Conservation (phyloP, 1,140 invertebrate species). For the Tetramorium alpestre region DNA sequence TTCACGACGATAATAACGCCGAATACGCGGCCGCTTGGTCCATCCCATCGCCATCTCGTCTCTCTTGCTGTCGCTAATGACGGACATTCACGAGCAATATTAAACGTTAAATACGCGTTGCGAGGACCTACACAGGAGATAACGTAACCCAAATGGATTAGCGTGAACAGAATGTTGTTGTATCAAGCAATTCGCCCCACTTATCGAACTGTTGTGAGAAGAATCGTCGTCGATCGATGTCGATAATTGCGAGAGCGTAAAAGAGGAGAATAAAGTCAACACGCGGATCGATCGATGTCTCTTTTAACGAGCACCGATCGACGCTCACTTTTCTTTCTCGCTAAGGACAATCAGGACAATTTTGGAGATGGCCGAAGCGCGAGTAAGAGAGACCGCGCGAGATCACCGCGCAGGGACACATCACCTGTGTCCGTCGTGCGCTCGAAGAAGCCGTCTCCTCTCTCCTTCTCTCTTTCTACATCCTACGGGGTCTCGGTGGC, state of each 20-base stretch:
- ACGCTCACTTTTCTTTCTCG: neutral
- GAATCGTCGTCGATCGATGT: neutral
- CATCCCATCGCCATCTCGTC: neutral
- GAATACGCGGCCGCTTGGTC: slow-evolving; percentile 6
- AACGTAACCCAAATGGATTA: neutral
- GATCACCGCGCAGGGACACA: neutral
- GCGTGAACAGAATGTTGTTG: neutral
- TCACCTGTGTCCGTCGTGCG: neutral
- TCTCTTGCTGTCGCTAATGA: slow-evolving; percentile 3
- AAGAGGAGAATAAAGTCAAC: neutral
- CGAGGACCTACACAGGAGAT: neutral
- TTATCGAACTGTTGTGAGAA: neutral
- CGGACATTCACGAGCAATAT: slow-evolving; percentile 1
- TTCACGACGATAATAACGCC: slow-evolving; percentile 61
- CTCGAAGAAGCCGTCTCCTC: slow-evolving; percentile 29
- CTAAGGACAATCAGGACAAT: slow-evolving; percentile 6
- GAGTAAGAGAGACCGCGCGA: neutral
- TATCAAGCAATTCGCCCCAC: neutral
- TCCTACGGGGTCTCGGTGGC: slow-evolving; percentile 68
- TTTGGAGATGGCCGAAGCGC: neutral
- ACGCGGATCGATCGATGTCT: neutral
- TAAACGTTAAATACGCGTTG: slow-evolving; percentile 1
- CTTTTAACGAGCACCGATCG: neutral
- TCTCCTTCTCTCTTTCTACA: neutral
- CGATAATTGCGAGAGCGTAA: neutral